These are phyloP conservation scores for Chaenogobius annularis DNA, from an alignment of 2,113 vertebrate genomes.

Conservation along the genomic window DNA sequence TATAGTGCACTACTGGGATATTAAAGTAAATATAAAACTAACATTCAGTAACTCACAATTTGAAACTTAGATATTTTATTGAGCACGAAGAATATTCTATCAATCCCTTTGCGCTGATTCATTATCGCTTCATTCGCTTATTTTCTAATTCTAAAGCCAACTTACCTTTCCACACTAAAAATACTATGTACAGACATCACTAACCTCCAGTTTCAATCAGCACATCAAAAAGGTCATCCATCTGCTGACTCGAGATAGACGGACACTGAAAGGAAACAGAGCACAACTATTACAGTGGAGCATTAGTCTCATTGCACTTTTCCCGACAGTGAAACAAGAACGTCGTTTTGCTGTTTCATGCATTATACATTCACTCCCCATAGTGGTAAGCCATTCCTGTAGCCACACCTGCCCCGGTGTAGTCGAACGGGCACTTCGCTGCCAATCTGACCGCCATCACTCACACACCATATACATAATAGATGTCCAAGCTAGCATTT, in stretches of 20 bases:
- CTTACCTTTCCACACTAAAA: not conserved
- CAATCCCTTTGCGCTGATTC: no score
- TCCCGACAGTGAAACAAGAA: not conserved
- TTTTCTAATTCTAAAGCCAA: no score
- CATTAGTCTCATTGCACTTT: not conserved
- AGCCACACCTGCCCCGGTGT: not conserved
- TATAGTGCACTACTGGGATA: no score
- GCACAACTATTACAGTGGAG: not conserved
- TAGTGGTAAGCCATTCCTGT: not conserved
- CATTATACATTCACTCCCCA: no score
- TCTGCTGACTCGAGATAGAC: conserved; percentile 90
- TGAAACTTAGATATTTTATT: no score
- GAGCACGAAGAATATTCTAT: no score
- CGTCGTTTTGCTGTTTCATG: not conserved
- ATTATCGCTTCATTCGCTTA: no score
- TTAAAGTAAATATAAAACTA: no score
- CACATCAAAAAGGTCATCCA: conserved; percentile 98
- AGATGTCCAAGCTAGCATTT: no score
- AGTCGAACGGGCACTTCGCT: not conserved
- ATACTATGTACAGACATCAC: conserved; percentile 10
- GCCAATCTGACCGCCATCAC: not conserved
- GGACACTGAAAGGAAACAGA: conserved; percentile 74
- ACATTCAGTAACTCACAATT: no score
- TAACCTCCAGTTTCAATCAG: conserved; percentile 96
- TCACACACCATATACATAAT: no score